These are phyloP conservation scores for Nesometra sesokonis DNA, from an alignment of 35 echinoderm and acorn worm species.

Conservation along the genomic window DNA sequence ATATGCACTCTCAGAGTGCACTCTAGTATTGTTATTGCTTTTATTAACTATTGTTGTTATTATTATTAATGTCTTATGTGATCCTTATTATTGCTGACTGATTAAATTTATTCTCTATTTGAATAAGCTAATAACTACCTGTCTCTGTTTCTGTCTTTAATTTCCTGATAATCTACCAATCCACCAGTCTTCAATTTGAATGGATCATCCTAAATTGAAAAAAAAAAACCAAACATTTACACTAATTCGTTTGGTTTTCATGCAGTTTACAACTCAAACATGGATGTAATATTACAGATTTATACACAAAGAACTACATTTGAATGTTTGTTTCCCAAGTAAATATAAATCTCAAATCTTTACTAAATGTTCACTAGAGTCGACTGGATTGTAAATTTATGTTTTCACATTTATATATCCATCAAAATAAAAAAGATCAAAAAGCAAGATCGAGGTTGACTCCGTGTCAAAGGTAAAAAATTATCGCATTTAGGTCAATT, in stretches of 20 bases:
- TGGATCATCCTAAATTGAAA: slow-evolving; percentile 70
- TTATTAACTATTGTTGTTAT: too few species aligned
- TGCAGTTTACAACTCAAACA: too few species aligned
- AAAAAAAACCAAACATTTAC: not conserved
- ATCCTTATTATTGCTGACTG: too few species aligned
- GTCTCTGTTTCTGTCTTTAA: slow-evolving; percentile 95
- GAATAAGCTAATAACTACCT: slow-evolving; percentile 60
- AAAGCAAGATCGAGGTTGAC: too few species aligned
- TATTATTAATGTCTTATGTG: too few species aligned
- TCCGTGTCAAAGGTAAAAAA: too few species aligned
- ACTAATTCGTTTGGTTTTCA: too few species aligned
- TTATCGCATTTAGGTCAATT: too few species aligned
- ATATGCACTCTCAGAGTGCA: too few species aligned
- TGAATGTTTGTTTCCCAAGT: not conserved
- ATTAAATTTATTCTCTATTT: too few species aligned
- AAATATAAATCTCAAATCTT: not conserved
- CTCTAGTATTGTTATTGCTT: too few species aligned
- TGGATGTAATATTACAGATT: not conserved
- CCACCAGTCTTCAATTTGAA: slow-evolving; percentile 82
- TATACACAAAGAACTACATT: not conserved
- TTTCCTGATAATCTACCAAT: slow-evolving; percentile 49
- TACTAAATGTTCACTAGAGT: too few species aligned
- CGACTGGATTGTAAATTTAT: not conserved
- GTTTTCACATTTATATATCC: not conserved
- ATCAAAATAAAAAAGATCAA: not conserved